Percentiles rank a stretch among this genome's conserved stretches.
phyloP scores from a whole-genome alignment of 2,797 vertebrate genomes.

The Streptopelia turtur region DNA sequence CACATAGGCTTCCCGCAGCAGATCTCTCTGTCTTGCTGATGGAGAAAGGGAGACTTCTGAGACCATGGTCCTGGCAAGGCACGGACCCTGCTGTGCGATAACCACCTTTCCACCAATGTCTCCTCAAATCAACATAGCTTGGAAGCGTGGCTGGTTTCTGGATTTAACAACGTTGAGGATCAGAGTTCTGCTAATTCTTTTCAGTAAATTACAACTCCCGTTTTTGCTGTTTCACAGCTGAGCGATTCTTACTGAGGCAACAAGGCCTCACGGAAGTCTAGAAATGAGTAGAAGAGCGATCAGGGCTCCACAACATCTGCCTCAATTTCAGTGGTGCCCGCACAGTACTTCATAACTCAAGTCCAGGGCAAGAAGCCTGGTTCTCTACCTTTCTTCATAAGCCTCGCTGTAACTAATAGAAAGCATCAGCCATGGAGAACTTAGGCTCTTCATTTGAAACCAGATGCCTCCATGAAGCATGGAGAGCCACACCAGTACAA shows the following conservation, averaged over 20 bases:
- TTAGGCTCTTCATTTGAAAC: not conserved
- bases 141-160: not conserved
- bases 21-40: not conserved
- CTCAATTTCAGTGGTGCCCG: not conserved
- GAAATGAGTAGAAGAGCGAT: not conserved
- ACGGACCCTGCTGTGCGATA: not conserved
- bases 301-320: not conserved
- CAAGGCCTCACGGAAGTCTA: not conserved
- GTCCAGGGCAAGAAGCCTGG: not conserved
- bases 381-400: not conserved
- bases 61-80: not conserved
- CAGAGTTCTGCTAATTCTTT: not conserved
- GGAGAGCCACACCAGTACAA: not conserved
- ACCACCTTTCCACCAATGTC: not conserved
- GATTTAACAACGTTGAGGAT: not conserved
- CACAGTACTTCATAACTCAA: not conserved
- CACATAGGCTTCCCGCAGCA: not conserved
- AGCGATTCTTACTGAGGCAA: not conserved
- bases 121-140: not conserved
- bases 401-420: not conserved
- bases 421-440: not conserved
- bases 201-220: not conserved
- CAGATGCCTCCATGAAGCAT: not conserved
- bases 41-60: not conserved
- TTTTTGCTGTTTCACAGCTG: conserved; percentile 9